These are phyloP conservation scores for Ellobius talpinus DNA, from an alignment of 2,113 vertebrate genomes.

Conservation along the genomic window DNA sequence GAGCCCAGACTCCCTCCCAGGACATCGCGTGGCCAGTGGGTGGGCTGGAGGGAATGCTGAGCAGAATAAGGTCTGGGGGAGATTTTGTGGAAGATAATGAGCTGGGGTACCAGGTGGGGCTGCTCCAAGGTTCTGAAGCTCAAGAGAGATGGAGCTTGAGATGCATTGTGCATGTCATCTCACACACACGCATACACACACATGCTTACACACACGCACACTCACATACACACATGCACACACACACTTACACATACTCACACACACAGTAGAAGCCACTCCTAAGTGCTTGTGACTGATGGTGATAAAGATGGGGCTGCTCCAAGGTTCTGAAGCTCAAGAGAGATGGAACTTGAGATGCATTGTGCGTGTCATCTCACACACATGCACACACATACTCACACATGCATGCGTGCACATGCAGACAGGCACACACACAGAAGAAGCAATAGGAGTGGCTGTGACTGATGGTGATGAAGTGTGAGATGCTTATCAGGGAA, in stretches of 20 bases:
- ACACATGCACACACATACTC: neutral
- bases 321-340: neutral
- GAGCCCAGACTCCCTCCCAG: neutral
- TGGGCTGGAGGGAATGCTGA: neutral
- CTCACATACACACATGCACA: too few species aligned
- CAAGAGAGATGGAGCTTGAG: neutral
- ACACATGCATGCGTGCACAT: too few species aligned
- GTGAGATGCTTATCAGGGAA: neutral
- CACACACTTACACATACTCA: too few species aligned
- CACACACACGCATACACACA: neutral
- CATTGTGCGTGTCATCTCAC: neutral
- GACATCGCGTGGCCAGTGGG: neutral
- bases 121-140: neutral
- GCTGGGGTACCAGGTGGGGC: neutral
- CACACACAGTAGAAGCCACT: neutral
- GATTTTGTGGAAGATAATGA: neutral
- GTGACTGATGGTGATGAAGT: neutral
- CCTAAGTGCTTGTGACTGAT: too few species aligned
- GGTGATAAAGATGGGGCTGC: neutral
- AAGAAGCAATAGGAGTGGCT: neutral
- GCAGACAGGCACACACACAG: neutral
- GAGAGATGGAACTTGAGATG: neutral
- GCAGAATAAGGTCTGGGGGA: too few species aligned
- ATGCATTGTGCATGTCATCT: neutral
- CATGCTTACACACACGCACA: too few species aligned